These are phyloP conservation scores for Tipula unca DNA, from an alignment of 2,888 invertebrate species.

Conservation along the genomic window DNA sequence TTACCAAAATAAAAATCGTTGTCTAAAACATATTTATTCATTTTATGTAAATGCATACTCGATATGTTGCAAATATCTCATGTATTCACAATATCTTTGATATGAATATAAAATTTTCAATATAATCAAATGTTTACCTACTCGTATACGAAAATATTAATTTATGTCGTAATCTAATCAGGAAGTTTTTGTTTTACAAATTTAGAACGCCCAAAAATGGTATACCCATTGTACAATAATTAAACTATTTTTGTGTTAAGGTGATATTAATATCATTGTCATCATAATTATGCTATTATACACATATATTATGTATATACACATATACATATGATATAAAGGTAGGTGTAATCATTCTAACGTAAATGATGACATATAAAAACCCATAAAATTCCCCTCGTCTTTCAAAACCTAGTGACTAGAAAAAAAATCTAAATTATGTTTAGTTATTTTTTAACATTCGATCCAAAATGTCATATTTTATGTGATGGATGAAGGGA, in stretches of 20 bases:
- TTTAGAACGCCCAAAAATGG: background rate
- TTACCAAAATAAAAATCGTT: too few species aligned
- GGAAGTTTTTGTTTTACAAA: background rate
- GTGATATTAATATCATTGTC: background rate
- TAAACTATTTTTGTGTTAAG: background rate
- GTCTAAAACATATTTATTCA: too few species aligned
- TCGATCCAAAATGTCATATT: conserved; percentile 8
- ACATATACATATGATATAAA: too few species aligned
- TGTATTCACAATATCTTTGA: too few species aligned
- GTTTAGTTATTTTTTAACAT: background rate
- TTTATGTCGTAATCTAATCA: background rate
- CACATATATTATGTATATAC: too few species aligned
- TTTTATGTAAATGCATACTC: too few species aligned
- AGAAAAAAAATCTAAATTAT: background rate
- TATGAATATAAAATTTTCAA: too few species aligned
- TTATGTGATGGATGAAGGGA: conserved; percentile 14
- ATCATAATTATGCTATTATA: background rate
- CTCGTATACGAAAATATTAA: too few species aligned
- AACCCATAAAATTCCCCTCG: background rate
- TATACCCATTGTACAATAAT: background rate
- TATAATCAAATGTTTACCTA: too few species aligned
- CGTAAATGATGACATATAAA: conserved; percentile 8
- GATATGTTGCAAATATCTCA: too few species aligned
- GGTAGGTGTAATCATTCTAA: background rate
- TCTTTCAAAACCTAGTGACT: background rate